These are phyloP conservation scores for Asteroscopus sphinx DNA, from an alignment of 2,888 invertebrate species.

Conservation along the genomic window DNA sequence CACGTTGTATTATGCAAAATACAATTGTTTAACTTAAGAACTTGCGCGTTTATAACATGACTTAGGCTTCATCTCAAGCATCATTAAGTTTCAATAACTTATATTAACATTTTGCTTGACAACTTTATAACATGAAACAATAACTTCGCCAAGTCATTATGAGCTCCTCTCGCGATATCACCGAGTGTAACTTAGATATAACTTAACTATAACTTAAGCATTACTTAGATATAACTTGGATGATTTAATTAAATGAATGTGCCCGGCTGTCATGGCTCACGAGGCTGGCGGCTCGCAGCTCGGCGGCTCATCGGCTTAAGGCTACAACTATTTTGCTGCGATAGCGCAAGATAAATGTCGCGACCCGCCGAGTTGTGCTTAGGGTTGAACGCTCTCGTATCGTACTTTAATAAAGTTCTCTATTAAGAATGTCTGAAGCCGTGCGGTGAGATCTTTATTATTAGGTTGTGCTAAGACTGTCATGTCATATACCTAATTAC, in stretches of 20 bases:
- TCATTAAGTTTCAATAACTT: constrained; percentile 19
- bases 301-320: constrained; percentile 20
- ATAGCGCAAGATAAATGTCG: constrained; percentile 38
- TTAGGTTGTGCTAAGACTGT: no score
- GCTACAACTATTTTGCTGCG: constrained; percentile 30
- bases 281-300: constrained; percentile 13
- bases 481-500: no score
- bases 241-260: constrained; percentile 49
- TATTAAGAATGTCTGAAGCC: neutral
- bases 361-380: neutral
- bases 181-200: constrained; percentile 10
- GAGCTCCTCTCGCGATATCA: constrained; percentile 33
- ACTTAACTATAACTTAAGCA: constrained; percentile 17
- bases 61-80: constrained; percentile 8
- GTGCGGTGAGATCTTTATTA: neutral
- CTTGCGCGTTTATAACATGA: constrained; percentile 6
- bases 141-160: constrained; percentile 38
- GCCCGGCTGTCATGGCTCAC: constrained; percentile 23
- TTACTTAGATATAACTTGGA: constrained; percentile 22
- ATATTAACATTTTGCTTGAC: constrained; percentile 24
- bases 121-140: constrained; percentile 27
- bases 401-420: neutral
- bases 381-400: constrained; percentile 2
- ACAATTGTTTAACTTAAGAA: no score
- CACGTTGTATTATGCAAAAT: no score